Evolutionary conservation across 1,140 invertebrate species (phyloP).

Genomic region (Temnothorax nylanderi): DNA sequence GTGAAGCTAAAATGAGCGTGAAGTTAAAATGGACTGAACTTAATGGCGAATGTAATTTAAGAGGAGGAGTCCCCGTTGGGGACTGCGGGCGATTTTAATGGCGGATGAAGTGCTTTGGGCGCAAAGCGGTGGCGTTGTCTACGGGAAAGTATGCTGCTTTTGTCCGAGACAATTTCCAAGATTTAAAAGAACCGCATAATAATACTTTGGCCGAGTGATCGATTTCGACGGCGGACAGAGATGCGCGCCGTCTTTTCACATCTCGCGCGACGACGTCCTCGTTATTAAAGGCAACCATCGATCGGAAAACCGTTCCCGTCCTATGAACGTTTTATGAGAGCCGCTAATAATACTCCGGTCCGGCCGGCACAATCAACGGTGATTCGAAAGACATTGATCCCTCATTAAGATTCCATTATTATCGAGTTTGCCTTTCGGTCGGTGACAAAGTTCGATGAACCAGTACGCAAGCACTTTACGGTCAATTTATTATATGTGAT

Average conservation of each 20-base stretch:
- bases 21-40: conserved; percentile 35
- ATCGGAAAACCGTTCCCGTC: conserved; percentile 47
- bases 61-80: not conserved
- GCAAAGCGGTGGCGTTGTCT: not conserved
- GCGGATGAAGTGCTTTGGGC: not conserved
- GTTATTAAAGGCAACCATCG: conserved; percentile 47
- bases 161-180: conserved; percentile 21
- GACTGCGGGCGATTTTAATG: conserved; percentile 26
- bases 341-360: conserved; percentile 52
- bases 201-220: conserved; percentile 29
- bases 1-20: conserved; percentile 22
- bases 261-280: conserved; percentile 44
- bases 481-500: conserved; percentile 39
- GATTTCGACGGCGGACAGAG: conserved; percentile 16
- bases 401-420: conserved; percentile 48
- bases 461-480: not conserved
- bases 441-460: conserved; percentile 49
- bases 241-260: not conserved
- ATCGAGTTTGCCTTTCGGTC: conserved; percentile 29
- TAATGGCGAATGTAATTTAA: conserved; percentile 43
- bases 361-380: conserved; percentile 37
- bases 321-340: conserved; percentile 30
- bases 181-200: conserved; percentile 41
- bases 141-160: not conserved
- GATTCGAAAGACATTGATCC: conserved; percentile 41